Evolutionary conservation across 2,888 invertebrate genomes (phyloP).

Genomic region (Morinoia aosen): DNA sequence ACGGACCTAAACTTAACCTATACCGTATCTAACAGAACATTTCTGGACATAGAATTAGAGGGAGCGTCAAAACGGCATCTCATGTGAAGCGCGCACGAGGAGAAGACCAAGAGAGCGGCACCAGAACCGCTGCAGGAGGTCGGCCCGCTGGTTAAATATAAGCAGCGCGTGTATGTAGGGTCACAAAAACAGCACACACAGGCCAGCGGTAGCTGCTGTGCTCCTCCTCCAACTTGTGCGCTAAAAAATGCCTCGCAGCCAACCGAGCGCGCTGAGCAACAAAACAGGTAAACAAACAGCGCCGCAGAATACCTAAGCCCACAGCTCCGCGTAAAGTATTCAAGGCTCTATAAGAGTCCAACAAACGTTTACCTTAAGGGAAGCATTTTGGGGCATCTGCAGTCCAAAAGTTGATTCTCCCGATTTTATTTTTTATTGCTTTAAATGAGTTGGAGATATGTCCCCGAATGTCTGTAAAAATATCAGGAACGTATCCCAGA

Average conservation of each 20-base stretch:
- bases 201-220: background rate
- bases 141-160: background rate
- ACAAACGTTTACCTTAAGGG: too few relatives aligned
- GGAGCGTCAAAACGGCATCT: too few relatives aligned
- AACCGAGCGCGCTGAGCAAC: background rate
- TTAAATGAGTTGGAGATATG: too few relatives aligned
- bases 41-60: too few relatives aligned
- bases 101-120: background rate
- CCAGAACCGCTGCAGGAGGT: background rate
- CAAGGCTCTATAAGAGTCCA: too few relatives aligned
- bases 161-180: conserved; percentile 1
- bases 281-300: background rate
- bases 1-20: too few relatives aligned
- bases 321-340: background rate
- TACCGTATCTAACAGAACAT: background rate
- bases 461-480: too few relatives aligned
- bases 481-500: too few relatives aligned
- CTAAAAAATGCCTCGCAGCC: background rate
- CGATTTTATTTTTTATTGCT: too few relatives aligned
- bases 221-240: background rate
- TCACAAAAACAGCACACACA: background rate
- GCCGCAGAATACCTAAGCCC: background rate
- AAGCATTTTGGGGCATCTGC: too few relatives aligned
- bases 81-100: too few relatives aligned
- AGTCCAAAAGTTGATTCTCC: too few relatives aligned